Evolutionary conservation across 2,113 vertebrate genomes (phyloP), one percentile per base, ranked within the genome.

Genomic region (Trichechus manatus): DNA sequence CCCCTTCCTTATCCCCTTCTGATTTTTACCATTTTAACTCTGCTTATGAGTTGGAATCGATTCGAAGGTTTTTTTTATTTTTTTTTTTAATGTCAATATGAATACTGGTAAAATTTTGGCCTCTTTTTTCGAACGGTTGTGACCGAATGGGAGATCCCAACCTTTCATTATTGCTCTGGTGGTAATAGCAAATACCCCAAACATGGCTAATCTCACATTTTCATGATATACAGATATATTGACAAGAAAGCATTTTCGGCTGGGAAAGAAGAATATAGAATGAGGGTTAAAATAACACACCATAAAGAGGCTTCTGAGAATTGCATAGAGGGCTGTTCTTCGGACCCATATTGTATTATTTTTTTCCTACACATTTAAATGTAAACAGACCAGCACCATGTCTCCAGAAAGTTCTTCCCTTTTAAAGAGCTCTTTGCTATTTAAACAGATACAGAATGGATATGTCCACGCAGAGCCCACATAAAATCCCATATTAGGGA

Each of bases 401-500:
- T 89, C 87, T 92, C 90, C 85, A 50, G 64, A 94, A 98, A 98
- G 93, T 56, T 23, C 97, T 85, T 95, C 98, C 95, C 89, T 86
- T 97, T 97, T 93, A 98, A 98, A 98, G 91, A 42, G 23, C 94
- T 97, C 91, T 90, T 97, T 97, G 96, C 96, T 96, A 97, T 96
- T 97, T 98, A 98, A 99, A 98, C 98, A 97, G 98, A 98, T 97
- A 97, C 98, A 97, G 96, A 96, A 97, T 98, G 97, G 94, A 93
- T 97, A 98, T 98, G 98, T 98, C 96, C 70, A 98, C 39, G 72
- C 97, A 97, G 95, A 98, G 97, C 96, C 94, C 98, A 97, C 97
- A 98, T 98, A 98, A 98, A 98, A 98, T 94, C 94, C 98, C 98
- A 98, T 97, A 98, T 98, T 99, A 98, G 97, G 97, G 96, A 98